Base-by-base conservation (phyloP, 1,140 invertebrate species). In the Leptinotarsa undecemlineata region DNA sequence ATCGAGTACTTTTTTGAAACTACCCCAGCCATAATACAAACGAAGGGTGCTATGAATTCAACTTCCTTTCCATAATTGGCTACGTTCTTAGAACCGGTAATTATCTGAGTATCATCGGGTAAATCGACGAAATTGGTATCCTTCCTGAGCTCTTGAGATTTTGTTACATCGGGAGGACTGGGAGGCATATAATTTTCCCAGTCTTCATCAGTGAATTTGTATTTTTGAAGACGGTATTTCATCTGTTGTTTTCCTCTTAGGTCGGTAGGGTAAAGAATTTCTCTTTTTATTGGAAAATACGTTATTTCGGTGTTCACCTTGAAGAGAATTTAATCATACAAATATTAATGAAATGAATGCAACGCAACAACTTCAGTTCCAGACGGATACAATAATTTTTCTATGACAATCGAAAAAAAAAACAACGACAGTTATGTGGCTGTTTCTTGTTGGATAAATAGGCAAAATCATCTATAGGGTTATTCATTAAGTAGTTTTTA, bases 1-100 rank as follows among this genome's bases (percentile, higher is more conserved):
- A 88, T 82, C 0, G 81, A 74, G 71, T 88, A 88, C 72, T 89
- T 88, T 76, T 87, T 86, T 3, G 87, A 87, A 1, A 87, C 87
- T 0, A 87, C 86, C 14, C 86, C 83, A 4, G 87, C 87, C 86
- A 88, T 88, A n/a, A 88, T 86, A 5, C 87, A 86, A 0, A 85
- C 83, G 76, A 88, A 89, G 0, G 88, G 88, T 3, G 88, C 81
- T 17, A 86, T 81, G 71, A 86, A 85, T 19, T 82, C 77, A 0
- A 84, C 73, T 2, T 82, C 75, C 33, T 78, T 68, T 13, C 84
- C 82, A 11, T 76, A 74, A 2, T 85, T 84, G 0, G 79, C 76
- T 47, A 88, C 81, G n/a, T 84, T 84, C 13, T 76, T 80, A 3
- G 81, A 81, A 5, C 87, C 87, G 68, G 84, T 77, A 21, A 88